Evolutionary conservation across 2,797 vertebrate genomes (phyloP), one percentile per base, ranked within the genome.

Genomic region (Pseudochromis fuscus): DNA sequence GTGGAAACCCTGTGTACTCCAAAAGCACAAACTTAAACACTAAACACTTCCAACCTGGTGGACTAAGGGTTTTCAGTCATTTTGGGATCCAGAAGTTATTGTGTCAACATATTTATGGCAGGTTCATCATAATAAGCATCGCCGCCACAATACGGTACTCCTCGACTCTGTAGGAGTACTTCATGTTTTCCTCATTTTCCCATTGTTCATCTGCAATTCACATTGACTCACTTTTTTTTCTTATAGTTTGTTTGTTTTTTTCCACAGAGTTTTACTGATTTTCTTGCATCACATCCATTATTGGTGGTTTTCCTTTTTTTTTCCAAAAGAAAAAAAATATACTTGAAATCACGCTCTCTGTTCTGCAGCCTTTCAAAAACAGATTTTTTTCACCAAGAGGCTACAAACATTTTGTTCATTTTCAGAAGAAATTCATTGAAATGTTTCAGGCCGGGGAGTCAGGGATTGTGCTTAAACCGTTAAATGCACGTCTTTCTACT

Each of bases 401-500:
- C 86, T 88, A 79, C 78, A 80, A 86, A 70, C 58, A 75, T 88
- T 90, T 80, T 73, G 23, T 87, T 89, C 72, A 85, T 88, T 90
- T 88, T 79, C 85, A 84, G 75, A 78, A 87, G 80, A 90, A 85
- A 80, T 84, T 81, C 85, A 92, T 66, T 72, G 83, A 90, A 74
- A 87, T 81, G 89, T 82, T 92, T 90, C 89, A 90, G 92, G 88
- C 90, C 68, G 86, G 90, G 89, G 89, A 87, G 93, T 91, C 90
- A 91, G 89, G 89, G 90, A 92, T 90, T 91, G 89, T 91, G 88
- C 91, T 86, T 88, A 90, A 92, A 89, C 77, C 79, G 89, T 92
- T 91, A 89, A 91, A 93, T 95, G 94, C 95, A 95, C 95, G 94
- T 95, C 91, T 95, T 94, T 95, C 91, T 94, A 95, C 93, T 94